phyloP scores from a whole-genome alignment of 2,888 invertebrate species.

The Caenorhabditis sp. region DNA sequence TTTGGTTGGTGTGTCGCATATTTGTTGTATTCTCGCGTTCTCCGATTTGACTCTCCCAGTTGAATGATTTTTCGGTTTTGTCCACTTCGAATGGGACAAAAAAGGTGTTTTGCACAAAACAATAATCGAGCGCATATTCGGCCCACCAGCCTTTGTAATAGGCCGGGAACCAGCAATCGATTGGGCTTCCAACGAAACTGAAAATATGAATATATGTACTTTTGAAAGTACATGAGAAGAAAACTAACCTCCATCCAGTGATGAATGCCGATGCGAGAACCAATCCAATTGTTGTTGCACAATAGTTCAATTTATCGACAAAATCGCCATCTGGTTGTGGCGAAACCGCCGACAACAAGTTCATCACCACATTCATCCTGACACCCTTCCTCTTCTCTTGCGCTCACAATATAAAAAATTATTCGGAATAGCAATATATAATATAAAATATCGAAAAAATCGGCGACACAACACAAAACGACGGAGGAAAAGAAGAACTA shows the following conservation, averaged over 20 bases:
- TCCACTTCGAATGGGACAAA: slow-evolving; percentile 73
- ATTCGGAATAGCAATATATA: not conserved
- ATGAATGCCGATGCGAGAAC: slow-evolving; percentile 74
- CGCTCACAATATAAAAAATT: not conserved
- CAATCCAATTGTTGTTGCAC: slow-evolving; percentile 73
- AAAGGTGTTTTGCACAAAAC: slow-evolving; percentile 75
- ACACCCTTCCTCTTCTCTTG: not conserved
- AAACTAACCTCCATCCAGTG: slow-evolving; percentile 72
- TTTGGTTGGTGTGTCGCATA: slow-evolving; percentile 71
- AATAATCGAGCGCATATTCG: slow-evolving; percentile 74
- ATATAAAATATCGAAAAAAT: not conserved
- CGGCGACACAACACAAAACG: no score
- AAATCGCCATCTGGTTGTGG: slow-evolving; percentile 60
- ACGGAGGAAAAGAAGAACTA: not conserved
- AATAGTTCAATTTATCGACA: slow-evolving; percentile 67
- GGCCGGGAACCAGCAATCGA: slow-evolving; percentile 75
- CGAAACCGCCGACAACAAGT: slow-evolving; percentile 64
- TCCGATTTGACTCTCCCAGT: slow-evolving; percentile 68
- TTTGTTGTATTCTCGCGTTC: slow-evolving; percentile 59
- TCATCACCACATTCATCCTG: slow-evolving; percentile 67
- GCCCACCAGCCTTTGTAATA: slow-evolving; percentile 73
- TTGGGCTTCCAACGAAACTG: slow-evolving; percentile 74
- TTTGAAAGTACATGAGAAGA: no score
- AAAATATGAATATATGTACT: slow-evolving; percentile 26
- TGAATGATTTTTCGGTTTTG: slow-evolving; percentile 56